Conservation (phyloP, 2,113 vertebrate genomes). For the Astur gentilis region DNA sequence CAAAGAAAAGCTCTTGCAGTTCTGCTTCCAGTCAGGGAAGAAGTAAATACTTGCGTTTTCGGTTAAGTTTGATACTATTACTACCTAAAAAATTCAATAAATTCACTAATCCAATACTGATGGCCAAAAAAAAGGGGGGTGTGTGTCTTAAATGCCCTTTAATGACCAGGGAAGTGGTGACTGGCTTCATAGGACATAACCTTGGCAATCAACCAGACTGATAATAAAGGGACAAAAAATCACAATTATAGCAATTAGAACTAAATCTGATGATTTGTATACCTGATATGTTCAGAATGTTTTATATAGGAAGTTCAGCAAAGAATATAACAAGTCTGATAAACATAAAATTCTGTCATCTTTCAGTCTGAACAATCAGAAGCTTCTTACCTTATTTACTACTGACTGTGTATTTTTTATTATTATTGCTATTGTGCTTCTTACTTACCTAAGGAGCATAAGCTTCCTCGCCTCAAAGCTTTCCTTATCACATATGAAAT, state of each 20-base stretch:
- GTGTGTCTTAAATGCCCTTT: background rate
- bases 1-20: background rate
- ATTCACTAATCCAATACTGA: background rate
- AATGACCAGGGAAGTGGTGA: background rate
- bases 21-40: background rate
- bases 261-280: background rate
- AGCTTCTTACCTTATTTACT: background rate
- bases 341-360: background rate
- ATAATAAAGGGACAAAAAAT: background rate
- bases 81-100: background rate
- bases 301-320: background rate
- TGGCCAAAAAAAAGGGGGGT: accelerated
- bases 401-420: background rate
- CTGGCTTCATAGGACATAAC: background rate
- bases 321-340: background rate
- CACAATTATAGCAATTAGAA: background rate
- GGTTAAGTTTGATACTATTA: background rate
- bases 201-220: background rate
- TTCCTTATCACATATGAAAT: background rate
- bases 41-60: background rate
- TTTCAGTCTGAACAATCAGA: background rate
- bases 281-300: background rate
- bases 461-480: background rate
- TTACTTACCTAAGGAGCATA: background rate
- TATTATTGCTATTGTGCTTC: background rate